Evolutionary conservation across 2,888 invertebrate species (phyloP), one percentile per base, ranked within the genome.

Genomic region (Synanthedon andrenaeformis): DNA sequence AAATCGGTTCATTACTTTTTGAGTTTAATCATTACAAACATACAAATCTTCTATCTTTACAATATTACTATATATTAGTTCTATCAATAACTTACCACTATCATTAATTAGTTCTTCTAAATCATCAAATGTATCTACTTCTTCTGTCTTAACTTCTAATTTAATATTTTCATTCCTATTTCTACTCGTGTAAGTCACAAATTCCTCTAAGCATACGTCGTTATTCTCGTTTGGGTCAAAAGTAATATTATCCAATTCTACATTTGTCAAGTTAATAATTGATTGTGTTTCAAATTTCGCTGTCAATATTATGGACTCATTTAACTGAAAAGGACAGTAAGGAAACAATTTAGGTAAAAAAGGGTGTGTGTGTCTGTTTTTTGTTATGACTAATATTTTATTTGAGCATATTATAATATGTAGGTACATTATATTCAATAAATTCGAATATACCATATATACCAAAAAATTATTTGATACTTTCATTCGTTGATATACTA

Each of bases 91-190:
- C 56, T 55, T 53, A 73, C 72, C 74, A 65, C 67, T 66, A 60
- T 66, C 62, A 58, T 72, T 67, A 52, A 66, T 53, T 54, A 71
- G 67, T 19, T 74, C 76, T 23, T 74, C 72, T 4, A 65, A 58
- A 55, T 64, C 58, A 0, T 70, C 65, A 1, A 58, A 53, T 1
- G 54, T n/a, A 4, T 57, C 51, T 4, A 66, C 64, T 50, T 82
- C 82, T 8, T 71, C 67, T 51, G 82, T 35, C 35, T 35, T 76
- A 50, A 72, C 57, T 55, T 83, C 82, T 1, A 66, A 8, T 55
- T 82, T 82, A 0, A 82, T 58, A 17, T 62, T 57, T 2, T 64
- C 45, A 50, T 63, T 55, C 8, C 53, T 57, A 11, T 14, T 55
- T 10, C 49, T 55, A 6, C 14, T 45, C 2, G n/a, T 3, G 5